A percentile compares a stretch with the other conserved stretches of the same genome.
These are phyloP conservation scores for Kuschelorhynchus macadamiae DNA, from an alignment of 2,888 invertebrate species.

Conservation along the genomic window DNA sequence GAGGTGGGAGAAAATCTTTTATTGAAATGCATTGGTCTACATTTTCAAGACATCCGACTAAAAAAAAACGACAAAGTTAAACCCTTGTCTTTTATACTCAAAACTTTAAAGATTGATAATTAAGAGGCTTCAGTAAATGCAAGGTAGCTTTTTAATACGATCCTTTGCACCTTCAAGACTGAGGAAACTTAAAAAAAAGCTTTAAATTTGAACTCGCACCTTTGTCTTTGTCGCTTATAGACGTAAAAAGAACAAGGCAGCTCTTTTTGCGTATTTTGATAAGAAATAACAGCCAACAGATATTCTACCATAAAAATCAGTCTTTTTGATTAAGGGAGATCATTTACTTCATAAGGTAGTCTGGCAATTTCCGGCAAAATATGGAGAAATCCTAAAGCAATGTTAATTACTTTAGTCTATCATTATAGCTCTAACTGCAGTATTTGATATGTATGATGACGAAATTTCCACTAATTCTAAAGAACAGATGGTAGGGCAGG, in stretches of 20 bases:
- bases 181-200: slow-evolving; percentile 12
- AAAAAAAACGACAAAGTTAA: too few species aligned
- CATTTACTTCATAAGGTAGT: slow-evolving; percentile 2
- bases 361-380: neutral
- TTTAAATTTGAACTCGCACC: slow-evolving; percentile 5
- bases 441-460: slow-evolving; percentile 3
- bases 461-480: neutral
- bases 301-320: neutral
- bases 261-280: slow-evolving; percentile 4
- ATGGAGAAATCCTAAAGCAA: slow-evolving; percentile 2
- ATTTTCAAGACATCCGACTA: too few species aligned
- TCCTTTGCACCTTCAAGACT: slow-evolving; percentile 9
- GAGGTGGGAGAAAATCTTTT: too few species aligned
- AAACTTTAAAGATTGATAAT: slow-evolving; percentile 8
- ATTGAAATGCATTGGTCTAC: too few species aligned
- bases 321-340: neutral
- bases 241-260: slow-evolving; percentile 3
- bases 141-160: slow-evolving; percentile 6
- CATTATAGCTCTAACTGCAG: neutral
- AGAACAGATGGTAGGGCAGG: neutral
- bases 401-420: slow-evolving; percentile 2
- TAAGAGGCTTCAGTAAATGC: slow-evolving; percentile 5
- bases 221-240: slow-evolving; percentile 2
- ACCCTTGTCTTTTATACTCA: neutral
- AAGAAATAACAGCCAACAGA: slow-evolving; percentile 9